Evolutionary conservation across 2,113 vertebrate species (phyloP).

Genomic region (Rousettus leschenaultii): DNA sequence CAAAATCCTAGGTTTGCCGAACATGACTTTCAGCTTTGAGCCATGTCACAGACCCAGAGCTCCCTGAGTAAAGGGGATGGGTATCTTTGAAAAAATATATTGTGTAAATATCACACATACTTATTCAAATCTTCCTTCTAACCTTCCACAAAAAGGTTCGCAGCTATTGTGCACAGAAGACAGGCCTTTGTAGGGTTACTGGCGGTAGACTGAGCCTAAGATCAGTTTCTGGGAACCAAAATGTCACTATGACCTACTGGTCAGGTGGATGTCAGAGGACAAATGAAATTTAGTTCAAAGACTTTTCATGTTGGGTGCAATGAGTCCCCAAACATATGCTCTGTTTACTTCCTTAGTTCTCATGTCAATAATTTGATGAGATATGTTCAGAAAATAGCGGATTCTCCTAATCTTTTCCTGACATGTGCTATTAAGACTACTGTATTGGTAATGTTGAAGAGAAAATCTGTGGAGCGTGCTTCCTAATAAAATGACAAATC

Average conservation of each 20-base stretch:
- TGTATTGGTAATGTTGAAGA: not conserved
- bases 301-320: not conserved
- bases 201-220: not conserved
- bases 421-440: not conserved
- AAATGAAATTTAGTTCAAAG: conserved; percentile 21
- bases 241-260: not conserved
- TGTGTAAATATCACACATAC: not conserved
- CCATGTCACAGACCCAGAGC: not conserved
- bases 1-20: not conserved
- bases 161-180: not conserved
- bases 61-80: not conserved
- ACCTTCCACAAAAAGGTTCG: not conserved
- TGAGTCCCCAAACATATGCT: not conserved
- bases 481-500: not conserved
- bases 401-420: not conserved
- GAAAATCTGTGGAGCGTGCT: not conserved
- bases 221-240: not conserved
- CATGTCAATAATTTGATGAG: not conserved
- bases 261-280: not conserved
- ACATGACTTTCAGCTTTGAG: not conserved
- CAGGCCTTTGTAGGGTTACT: not conserved
- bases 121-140: not conserved
- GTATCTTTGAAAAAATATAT: not conserved
- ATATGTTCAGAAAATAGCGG: not conserved
- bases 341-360: not conserved